Base-by-base conservation (phyloP, 2,888 invertebrate genomes). In the Coenonympha glycerion region DNA sequence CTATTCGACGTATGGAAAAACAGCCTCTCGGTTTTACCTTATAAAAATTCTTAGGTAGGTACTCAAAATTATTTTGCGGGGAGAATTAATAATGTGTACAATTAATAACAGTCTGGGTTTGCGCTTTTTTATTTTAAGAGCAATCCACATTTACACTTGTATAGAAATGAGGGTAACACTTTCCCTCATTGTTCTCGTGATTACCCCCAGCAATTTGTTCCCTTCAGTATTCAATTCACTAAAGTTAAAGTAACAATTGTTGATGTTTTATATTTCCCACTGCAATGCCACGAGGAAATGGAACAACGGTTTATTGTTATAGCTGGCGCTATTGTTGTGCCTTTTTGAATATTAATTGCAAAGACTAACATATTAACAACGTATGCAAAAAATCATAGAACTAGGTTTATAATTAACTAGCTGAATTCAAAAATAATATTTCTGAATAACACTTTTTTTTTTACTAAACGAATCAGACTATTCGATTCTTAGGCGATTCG, bases 201-300 rank as follows among this genome's bases (percentile, higher is more conserved):
- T 49, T 39, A 52, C 37, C 51, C 36, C 36, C 21, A 28, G 47
- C 36, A 42, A 47, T 47, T 47, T 52, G 36, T 41, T 48, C 21
- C 6, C 30, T 45, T 39, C 44, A n/a, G 36, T 36, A 36, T 47
- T 47, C 41, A 30, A 47, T 47, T 42, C 30, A 42, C 41, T 19
- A 31, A 31, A 31, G 40, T 24, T 15, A 41, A 24, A 41, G 22
- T 2, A 26, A 33, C 30, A 31, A 44, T 44, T 44, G 21, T 44
- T 33, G 5, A 19, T 21, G 9, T 33, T 33, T n/a, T 18, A 33
- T 31, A 33, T 21, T 21, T n/a, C 15, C 33, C 22, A 22, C 33
- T 21, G 1, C 21, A n/a, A 22, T 19, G 31, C 22, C 31, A 22
- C 33, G 31, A 5, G 30, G 44, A 44, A 44, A 44, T 22, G 21